phyloP scores from a whole-genome alignment of 2,888 invertebrate species.

The Leptinotarsa peninsularis region DNA sequence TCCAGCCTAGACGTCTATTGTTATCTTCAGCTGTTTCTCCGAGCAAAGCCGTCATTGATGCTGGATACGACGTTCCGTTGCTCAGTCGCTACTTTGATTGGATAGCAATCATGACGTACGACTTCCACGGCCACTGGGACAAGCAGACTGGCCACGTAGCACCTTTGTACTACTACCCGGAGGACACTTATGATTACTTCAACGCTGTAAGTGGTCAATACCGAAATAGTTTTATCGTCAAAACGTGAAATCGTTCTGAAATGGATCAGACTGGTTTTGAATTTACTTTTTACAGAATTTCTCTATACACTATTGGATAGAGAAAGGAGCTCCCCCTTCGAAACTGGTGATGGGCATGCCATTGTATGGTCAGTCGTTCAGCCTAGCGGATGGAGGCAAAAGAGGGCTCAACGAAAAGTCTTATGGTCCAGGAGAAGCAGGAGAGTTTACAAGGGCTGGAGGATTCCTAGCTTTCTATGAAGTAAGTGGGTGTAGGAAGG shows the following conservation, averaged over 20 bases:
- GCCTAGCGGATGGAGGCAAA: slow-evolving; percentile 68
- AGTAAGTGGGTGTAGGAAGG: slow-evolving; percentile 61
- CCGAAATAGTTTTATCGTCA: background rate
- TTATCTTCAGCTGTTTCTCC: slow-evolving; percentile 81
- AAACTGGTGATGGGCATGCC: slow-evolving; percentile 83
- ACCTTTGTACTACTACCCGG: slow-evolving; percentile 76
- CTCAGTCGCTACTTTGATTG: slow-evolving; percentile 79
- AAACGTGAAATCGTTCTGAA: background rate
- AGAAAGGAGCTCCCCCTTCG: slow-evolving; percentile 72
- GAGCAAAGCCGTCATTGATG: slow-evolving; percentile 77
- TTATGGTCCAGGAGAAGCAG: slow-evolving; percentile 77
- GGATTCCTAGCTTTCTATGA: slow-evolving; percentile 85
- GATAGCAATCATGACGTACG: slow-evolving; percentile 86
- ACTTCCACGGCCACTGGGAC: slow-evolving; percentile 82
- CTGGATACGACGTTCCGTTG: slow-evolving; percentile 78
- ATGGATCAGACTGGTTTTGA: too few relatives aligned
- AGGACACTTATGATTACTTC: slow-evolving; percentile 73
- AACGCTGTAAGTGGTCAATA: slow-evolving; percentile 73
- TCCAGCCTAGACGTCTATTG: slow-evolving; percentile 73
- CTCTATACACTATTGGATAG: slow-evolving; percentile 80
- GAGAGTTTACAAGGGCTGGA: slow-evolving; percentile 76
- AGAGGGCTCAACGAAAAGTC: slow-evolving; percentile 72
- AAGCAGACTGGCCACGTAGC: slow-evolving; percentile 81
- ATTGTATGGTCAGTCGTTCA: slow-evolving; percentile 82
- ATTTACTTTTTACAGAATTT: slow-evolving; percentile 69